A percentile compares a stretch with the other conserved stretches of the same genome.
Evolutionary conservation across 1,140 invertebrate genomes (phyloP).

Genomic region (Rhynchophorus ferrugineus): DNA sequence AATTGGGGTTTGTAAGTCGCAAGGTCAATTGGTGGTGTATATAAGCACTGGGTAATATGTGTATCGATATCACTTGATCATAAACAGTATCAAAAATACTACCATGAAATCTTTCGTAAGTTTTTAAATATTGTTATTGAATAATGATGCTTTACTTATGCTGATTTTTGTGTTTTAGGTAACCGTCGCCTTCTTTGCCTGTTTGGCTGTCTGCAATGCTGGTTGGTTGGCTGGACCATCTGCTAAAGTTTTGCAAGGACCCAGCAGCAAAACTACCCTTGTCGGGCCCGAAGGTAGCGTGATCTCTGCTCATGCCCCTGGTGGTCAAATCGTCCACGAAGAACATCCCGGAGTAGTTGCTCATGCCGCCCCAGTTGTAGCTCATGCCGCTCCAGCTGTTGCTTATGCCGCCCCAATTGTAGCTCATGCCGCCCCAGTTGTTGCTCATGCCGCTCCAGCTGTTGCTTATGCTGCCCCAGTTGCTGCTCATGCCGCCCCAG

Average conservation of each 20-base stretch:
- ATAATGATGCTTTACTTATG: too few species aligned
- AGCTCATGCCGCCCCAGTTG: conserved; percentile 4
- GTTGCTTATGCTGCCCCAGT: conserved; percentile 8
- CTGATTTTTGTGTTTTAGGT: conserved; percentile 2
- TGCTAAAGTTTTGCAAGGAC: conserved; percentile 26
- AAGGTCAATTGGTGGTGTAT: too few species aligned
- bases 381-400: conserved; percentile 8
- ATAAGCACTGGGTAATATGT: too few species aligned
- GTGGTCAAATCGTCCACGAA: conserved; percentile 27
- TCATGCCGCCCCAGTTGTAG: conserved; percentile 8
- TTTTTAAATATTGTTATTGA: neutral
- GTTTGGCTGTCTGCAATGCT: conserved; percentile 17
- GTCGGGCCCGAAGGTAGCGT: conserved; percentile 29
- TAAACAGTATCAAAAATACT: too few species aligned
- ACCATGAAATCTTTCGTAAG: too few species aligned
- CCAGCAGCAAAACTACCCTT: conserved; percentile 24
- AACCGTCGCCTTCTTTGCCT: conserved; percentile 1
- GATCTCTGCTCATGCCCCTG: conserved; percentile 22
- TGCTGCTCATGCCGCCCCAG: conserved; percentile 1
- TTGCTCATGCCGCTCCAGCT: conserved; percentile 11
- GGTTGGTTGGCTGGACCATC: conserved; percentile 17
- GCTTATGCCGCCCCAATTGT: conserved; percentile 3
- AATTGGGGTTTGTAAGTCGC: too few species aligned
- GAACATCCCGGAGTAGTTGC: conserved; percentile 13
- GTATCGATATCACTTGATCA: too few species aligned